Conservation (phyloP, 2,888 invertebrate species). For the Dynastes hyllus region DNA sequence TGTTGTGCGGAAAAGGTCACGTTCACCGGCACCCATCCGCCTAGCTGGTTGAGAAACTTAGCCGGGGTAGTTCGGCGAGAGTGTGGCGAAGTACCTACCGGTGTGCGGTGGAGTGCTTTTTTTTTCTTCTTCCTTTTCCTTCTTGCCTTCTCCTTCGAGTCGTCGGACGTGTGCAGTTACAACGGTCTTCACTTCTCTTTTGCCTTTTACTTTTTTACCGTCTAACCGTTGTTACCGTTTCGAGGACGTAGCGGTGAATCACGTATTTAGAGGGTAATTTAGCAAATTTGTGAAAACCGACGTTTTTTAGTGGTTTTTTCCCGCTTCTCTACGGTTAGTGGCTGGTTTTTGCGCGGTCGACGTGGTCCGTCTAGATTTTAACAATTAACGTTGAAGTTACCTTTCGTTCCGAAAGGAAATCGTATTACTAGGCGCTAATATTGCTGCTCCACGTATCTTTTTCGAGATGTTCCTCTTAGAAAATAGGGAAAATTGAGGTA, state of each 20-base stretch:
- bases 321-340: background rate
- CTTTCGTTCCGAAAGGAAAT: background rate
- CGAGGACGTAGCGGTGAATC: conserved; percentile 21
- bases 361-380: conserved; percentile 6
- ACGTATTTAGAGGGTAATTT: conserved; percentile 13
- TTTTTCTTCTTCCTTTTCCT: background rate
- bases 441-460: too few species aligned
- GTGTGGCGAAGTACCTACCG: background rate
- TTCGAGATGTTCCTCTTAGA: too few species aligned
- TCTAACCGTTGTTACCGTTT: conserved; percentile 22
- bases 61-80: background rate
- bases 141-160: conserved; percentile 11
- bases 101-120: background rate
- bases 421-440: background rate
- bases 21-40: background rate
- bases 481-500: too few species aligned
- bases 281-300: conserved; percentile 23
- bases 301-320: conserved; percentile 11
- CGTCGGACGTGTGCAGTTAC: conserved; percentile 29
- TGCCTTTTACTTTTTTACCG: conserved; percentile 17
- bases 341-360: background rate
- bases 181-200: conserved; percentile 3
- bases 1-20: background rate
- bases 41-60: background rate
- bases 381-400: background rate